Evolutionary conservation across 2,113 vertebrate species (phyloP).

Genomic region (Serilophus lunatus): DNA sequence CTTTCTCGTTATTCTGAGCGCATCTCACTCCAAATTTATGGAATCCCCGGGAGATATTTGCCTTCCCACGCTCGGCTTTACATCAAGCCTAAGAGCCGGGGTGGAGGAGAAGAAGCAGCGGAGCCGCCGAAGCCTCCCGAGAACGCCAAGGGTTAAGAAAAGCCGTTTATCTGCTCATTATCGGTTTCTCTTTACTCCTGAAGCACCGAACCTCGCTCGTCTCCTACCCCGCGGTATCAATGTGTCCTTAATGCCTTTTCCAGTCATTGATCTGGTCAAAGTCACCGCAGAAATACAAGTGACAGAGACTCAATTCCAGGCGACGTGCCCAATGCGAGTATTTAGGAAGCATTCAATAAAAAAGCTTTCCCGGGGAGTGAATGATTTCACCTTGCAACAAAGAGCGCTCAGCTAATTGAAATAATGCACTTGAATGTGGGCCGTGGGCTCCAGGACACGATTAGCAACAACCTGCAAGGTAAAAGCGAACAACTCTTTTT

Average conservation of each 20-base stretch:
- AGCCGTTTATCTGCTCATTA: conserved; percentile 8
- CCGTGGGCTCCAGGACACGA: background rate
- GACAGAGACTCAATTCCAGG: conserved; percentile 60
- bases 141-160: conserved; percentile 38
- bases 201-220: background rate
- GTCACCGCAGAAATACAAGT: conserved; percentile 51
- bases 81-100: background rate
- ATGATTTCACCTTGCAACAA: conserved; percentile 40
- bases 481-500: background rate
- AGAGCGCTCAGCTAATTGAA: conserved; percentile 30
- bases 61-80: background rate
- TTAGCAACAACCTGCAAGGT: background rate
- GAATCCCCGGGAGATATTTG: background rate
- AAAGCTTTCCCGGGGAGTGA: conserved; percentile 18
- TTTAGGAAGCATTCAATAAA: conserved; percentile 51
- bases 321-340: conserved; percentile 8
- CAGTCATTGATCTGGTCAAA: conserved; percentile 62
- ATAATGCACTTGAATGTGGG: conserved; percentile 10
- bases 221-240: background rate
- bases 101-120: background rate
- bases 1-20: background rate
- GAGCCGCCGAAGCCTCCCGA: background rate
- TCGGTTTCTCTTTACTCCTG: background rate
- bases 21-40: background rate
- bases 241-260: conserved; percentile 48